phyloP scores from a whole-genome alignment of 2,888 invertebrate genomes.

The Trachelus stipa region DNA sequence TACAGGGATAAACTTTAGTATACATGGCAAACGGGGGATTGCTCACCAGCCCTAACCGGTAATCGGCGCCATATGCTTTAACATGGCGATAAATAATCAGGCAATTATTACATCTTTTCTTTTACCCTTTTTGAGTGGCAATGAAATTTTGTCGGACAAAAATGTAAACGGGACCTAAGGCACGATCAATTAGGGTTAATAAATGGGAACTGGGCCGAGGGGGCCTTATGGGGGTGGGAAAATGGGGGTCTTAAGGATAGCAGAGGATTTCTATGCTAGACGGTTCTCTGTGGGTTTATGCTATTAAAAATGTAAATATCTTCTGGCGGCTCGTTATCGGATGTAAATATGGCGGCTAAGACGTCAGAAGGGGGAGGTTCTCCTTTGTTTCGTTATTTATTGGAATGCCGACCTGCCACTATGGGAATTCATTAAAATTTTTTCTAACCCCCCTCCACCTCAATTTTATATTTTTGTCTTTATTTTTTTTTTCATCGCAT shows the following conservation, averaged over 20 bases:
- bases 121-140: slow-evolving; percentile 22
- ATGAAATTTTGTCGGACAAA: slow-evolving; percentile 43
- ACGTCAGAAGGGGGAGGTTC: slow-evolving; percentile 24
- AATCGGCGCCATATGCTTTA: slow-evolving; percentile 42
- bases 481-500: not conserved
- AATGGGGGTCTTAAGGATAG: slow-evolving; percentile 24
- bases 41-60: not conserved
- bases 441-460: no score
- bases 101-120: slow-evolving; percentile 14
- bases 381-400: slow-evolving; percentile 63
- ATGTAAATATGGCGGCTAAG: slow-evolving; percentile 59
- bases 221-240: slow-evolving; percentile 31
- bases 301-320: slow-evolving; percentile 66
- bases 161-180: slow-evolving; percentile 31
- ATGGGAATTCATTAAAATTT: slow-evolving; percentile 9
- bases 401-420: slow-evolving; percentile 42
- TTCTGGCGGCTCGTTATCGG: slow-evolving; percentile 63
- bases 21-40: not conserved
- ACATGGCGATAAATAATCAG: slow-evolving; percentile 31
- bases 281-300: slow-evolving; percentile 56
- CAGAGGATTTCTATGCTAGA: not conserved
- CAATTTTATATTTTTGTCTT: not conserved
- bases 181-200: slow-evolving; percentile 64
- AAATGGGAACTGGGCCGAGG: slow-evolving; percentile 53
- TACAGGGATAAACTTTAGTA: not conserved